Base-by-base conservation (phyloP, 2,797 vertebrate species). In the Oreonectes daqikongensis region DNA sequence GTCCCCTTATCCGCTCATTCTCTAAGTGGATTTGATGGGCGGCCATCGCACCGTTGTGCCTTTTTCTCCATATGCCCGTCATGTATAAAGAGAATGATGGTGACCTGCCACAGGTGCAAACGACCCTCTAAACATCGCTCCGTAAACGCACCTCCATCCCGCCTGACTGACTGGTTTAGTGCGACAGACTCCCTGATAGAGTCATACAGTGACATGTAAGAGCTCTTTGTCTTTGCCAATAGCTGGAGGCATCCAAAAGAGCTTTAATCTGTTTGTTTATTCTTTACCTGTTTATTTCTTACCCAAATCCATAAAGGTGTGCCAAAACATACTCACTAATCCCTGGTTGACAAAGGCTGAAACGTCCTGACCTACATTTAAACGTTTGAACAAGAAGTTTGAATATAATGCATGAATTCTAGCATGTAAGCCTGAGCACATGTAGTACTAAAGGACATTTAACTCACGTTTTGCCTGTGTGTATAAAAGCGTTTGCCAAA, bases 11-110 rank as follows among this genome's bases (percentile, higher is more conserved):
- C 84, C 55, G 35, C 17, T 66, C 52, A 81, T 77, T 72, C 83
- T 65, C 79, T 90, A 89, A 92, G 89, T 86, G 84, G 89, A 91
- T 90, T 85, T 86, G 84, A 90, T 64, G 28, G 66, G 44, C 53
- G 60, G 50, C 67, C 78, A 55, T 59, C 26, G 20, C 48, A 53
- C 48, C 18, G 5, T 22, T 26, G 30, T 50, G 59, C 22, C 32
- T 20, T 74, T 61, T 72, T 63, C 35, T 64, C 79, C 48, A 55
- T 72, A 79, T 71, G 79, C 30, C 53, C 44, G 7, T 1, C 44
- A 71, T 76, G 46, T 69, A 61, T 53, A 53, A 35, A 17, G 30
- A 48, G 14, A 53, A 46, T 1, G 30, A 65, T 12, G n/a, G 24
- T 4, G 4, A 32, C 38, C 24, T 69, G 53, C 57, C 12, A 0